These are phyloP conservation scores for Diachasmimorpha longicaudata DNA, from an alignment of 1,140 invertebrate species.

Conservation along the genomic window DNA sequence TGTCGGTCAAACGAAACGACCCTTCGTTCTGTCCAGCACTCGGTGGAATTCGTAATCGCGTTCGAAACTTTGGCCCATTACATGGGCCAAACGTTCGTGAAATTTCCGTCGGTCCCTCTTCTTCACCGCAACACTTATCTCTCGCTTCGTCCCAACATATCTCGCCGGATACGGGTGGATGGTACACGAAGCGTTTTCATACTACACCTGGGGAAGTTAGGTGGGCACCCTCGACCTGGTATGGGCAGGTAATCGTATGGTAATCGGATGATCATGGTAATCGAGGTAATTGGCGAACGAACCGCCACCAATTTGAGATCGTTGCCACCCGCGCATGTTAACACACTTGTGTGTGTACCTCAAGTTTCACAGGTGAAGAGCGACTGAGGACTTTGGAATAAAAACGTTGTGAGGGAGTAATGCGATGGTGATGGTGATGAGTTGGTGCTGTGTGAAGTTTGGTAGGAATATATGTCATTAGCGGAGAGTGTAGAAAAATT, in stretches of 20 bases:
- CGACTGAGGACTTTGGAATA: not conserved
- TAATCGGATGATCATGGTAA: conserved; percentile 27
- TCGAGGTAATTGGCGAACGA: conserved; percentile 21
- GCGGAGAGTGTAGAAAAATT: no score
- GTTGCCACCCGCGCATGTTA: not conserved
- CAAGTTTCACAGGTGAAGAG: not conserved
- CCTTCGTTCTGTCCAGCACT: not conserved
- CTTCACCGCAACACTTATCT: not conserved
- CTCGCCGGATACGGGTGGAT: not conserved
- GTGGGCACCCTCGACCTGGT: not conserved
- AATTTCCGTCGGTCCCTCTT: not conserved
- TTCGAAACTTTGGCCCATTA: conserved; percentile 22
- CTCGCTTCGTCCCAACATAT: not conserved
- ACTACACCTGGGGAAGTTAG: not conserved
- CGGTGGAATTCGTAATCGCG: not conserved
- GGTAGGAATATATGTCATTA: not conserved
- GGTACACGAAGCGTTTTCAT: not conserved
- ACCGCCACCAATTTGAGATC: conserved; percentile 14
- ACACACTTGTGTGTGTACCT: not conserved
- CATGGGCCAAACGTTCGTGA: not conserved
- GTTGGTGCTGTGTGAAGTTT: not conserved
- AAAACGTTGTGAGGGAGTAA: not conserved
- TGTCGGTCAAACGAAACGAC: not conserved
- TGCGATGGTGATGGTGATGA: not conserved
- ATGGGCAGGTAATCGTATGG: conserved; percentile 23